These are phyloP conservation scores for Cotesia congregata DNA, from an alignment of 2,888 invertebrate genomes.

Conservation along the genomic window DNA sequence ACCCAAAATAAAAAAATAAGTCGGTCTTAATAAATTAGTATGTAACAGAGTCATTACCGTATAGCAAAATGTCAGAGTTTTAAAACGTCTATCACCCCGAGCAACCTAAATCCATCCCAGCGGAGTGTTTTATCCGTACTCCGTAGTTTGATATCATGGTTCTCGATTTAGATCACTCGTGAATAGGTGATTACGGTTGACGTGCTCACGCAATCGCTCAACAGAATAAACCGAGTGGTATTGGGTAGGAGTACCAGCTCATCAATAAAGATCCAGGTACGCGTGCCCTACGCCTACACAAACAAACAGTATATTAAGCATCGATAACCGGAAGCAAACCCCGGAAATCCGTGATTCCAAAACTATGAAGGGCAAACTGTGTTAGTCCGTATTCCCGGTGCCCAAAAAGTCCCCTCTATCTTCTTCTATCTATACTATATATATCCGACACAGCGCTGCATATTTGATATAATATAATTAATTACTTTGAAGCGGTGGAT, in stretches of 20 bases:
- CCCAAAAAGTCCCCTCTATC: too few species aligned
- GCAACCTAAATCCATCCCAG: background rate
- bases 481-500: background rate
- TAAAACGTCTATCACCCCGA: background rate
- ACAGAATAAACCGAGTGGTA: slow-evolving; percentile 10
- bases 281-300: slow-evolving; percentile 8
- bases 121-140: background rate
- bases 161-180: slow-evolving; percentile 35
- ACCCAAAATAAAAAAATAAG: background rate
- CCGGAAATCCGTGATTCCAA: background rate
- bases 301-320: background rate
- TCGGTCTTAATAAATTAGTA: background rate
- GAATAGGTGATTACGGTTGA: slow-evolving; percentile 34
- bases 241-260: slow-evolving; percentile 12
- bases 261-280: slow-evolving; percentile 44
- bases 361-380: background rate
- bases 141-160: slow-evolving; percentile 25
- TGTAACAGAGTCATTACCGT: background rate
- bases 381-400: too few species aligned
- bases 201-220: slow-evolving; percentile 40
- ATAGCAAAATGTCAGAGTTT: background rate
- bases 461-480: too few species aligned
- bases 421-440: too few species aligned
- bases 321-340: slow-evolving; percentile 22
- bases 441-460: too few species aligned